Conservation (phyloP, 2,113 vertebrate genomes). For the Oryzias celebensis region DNA sequence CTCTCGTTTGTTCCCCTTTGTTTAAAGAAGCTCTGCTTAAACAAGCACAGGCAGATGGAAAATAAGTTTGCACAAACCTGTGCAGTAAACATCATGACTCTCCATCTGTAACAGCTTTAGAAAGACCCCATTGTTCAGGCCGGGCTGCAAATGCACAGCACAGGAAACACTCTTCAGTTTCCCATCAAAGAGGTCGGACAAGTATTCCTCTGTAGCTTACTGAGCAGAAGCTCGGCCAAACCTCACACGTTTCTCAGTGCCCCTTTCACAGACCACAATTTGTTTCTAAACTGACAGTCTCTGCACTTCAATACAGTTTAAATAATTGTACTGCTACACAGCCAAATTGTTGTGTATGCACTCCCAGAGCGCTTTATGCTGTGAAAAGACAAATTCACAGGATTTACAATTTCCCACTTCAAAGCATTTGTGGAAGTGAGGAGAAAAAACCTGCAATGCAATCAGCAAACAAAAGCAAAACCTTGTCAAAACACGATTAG, state of each 20-base stretch:
- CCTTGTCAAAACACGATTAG: too few species aligned
- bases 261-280: constrained; percentile 16
- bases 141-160: constrained; percentile 20
- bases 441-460: background rate
- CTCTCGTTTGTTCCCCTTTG: constrained; percentile 19
- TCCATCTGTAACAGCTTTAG: constrained; percentile 18
- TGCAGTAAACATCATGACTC: constrained; percentile 44
- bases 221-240: background rate
- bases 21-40: constrained; percentile 20
- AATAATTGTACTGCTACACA: background rate
- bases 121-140: constrained; percentile 48
- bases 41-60: constrained; percentile 18
- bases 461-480: constrained; percentile 1
- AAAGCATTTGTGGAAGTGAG: background rate
- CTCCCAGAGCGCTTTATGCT: background rate
- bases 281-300: constrained; percentile 20
- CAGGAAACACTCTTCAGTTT: constrained; percentile 34
- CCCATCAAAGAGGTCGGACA: constrained; percentile 37
- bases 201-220: constrained; percentile 15
- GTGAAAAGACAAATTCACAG: background rate
- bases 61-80: constrained; percentile 30
- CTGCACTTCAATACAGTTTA: constrained; percentile 7
- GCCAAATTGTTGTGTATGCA: background rate
- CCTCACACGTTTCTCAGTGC: constrained; percentile 4
- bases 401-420: background rate